phyloP scores from a whole-genome alignment of 2,113 vertebrate species.

The Archilochus colubris region DNA sequence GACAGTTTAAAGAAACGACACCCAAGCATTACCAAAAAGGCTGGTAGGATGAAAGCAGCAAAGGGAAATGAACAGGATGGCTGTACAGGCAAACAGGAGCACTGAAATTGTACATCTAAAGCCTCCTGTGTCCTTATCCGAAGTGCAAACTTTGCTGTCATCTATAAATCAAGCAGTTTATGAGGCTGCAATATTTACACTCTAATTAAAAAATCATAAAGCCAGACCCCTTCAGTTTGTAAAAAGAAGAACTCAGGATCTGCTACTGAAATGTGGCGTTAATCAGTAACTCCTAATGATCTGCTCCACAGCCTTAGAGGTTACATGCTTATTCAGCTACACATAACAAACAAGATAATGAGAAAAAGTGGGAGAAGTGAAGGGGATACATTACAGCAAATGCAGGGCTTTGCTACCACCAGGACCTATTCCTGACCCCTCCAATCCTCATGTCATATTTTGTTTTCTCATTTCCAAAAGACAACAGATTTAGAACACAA shows the following conservation, averaged over 20 bases:
- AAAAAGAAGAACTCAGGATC: constrained; percentile 74
- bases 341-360: constrained; percentile 62
- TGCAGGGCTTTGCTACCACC: not conserved
- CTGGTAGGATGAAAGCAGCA: not conserved
- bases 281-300: constrained; percentile 85
- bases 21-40: not conserved
- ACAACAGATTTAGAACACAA: not conserved
- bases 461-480: constrained; percentile 43
- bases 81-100: not conserved
- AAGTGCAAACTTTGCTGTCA: constrained; percentile 79
- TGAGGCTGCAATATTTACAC: constrained; percentile 87
- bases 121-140: constrained; percentile 42
- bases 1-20: not conserved
- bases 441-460: not conserved
- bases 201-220: constrained; percentile 93
- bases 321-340: constrained; percentile 59
- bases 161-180: constrained; percentile 87
- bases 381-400: not conserved
- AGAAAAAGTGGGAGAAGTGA: constrained; percentile 37
- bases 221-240: constrained; percentile 77
- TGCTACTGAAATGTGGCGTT: constrained; percentile 73
- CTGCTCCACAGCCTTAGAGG: constrained; percentile 63
- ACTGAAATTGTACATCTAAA: constrained; percentile 24
- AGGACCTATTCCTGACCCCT: not conserved
- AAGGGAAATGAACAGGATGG: not conserved